phyloP scores from a whole-genome alignment of 2,888 invertebrate genomes.

The Ramazzottius varieornatus region DNA sequence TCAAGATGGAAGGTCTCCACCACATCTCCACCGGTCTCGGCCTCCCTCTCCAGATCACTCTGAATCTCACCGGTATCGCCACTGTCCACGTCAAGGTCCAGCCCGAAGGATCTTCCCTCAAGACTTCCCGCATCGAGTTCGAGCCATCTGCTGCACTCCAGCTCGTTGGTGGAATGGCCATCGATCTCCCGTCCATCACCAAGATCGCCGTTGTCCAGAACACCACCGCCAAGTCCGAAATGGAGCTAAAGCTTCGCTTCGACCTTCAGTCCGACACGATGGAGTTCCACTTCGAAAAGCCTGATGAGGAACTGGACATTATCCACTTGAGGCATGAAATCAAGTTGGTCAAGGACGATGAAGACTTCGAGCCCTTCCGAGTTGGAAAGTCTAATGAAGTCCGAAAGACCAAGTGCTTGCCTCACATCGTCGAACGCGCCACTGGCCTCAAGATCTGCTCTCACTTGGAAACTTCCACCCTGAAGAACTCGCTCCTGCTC shows the following conservation, averaged over 20 bases:
- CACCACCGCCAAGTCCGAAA: neutral
- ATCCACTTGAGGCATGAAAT: neutral
- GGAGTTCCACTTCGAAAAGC: neutral
- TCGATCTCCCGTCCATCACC: neutral
- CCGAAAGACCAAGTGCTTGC: neutral
- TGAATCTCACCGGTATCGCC: neutral
- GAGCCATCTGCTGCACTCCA: neutral
- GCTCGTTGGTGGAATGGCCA: neutral
- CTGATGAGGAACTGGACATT: neutral
- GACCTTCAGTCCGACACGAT: neutral
- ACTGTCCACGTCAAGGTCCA: neutral
- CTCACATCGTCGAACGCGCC: neutral
- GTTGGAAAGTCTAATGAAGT: neutral
- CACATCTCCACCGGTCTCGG: conserved; percentile 2
- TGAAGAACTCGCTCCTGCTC: neutral
- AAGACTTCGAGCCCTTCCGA: neutral
- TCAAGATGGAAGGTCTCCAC: neutral
- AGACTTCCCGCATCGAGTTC: neutral
- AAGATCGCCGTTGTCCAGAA: neutral
- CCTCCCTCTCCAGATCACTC: conserved; percentile 1
- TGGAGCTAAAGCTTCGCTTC: neutral
- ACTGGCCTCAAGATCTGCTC: neutral
- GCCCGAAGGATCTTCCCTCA: neutral
- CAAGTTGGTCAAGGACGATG: neutral
- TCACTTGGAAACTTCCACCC: neutral